A percentile compares a stretch with the other conserved stretches of the same genome.
Conservation (phyloP, 2,888 invertebrate genomes). For the Troides oblongomaculatus region DNA sequence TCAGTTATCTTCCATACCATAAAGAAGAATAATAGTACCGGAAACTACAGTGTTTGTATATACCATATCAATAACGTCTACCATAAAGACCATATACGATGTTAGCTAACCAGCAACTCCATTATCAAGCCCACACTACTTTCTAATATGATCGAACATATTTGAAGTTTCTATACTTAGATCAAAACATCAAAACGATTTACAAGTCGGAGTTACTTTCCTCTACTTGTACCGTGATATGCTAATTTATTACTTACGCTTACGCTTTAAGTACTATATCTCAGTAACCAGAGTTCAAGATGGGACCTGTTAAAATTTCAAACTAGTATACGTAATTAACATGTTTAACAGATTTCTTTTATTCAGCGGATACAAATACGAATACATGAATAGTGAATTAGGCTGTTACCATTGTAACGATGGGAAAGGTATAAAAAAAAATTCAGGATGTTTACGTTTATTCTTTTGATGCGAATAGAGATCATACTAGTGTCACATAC, state of each 20-base stretch:
- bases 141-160: constrained; percentile 27
- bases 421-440: background rate
- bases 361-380: constrained; percentile 15
- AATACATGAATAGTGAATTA: constrained; percentile 26
- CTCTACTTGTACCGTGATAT: background rate
- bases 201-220: constrained; percentile 12
- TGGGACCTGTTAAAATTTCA: constrained; percentile 23
- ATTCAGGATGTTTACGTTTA: background rate
- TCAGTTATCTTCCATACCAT: too few species aligned
- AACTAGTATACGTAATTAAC: constrained; percentile 26
- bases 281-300: background rate
- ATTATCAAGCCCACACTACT: constrained; percentile 24
- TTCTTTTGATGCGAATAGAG: background rate
- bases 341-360: constrained; percentile 30
- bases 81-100: background rate
- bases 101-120: constrained; percentile 1
- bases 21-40: too few species aligned
- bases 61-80: too few species aligned
- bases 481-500: background rate
- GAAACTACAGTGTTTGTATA: too few species aligned
- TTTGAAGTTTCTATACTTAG: constrained; percentile 26
- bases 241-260: background rate
- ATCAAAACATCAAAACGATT: constrained; percentile 24
- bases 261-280: constrained; percentile 4
- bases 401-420: constrained; percentile 13